These are phyloP conservation scores for Eulimnadia texana DNA, from an alignment of 1,140 invertebrate genomes.

Conservation along the genomic window DNA sequence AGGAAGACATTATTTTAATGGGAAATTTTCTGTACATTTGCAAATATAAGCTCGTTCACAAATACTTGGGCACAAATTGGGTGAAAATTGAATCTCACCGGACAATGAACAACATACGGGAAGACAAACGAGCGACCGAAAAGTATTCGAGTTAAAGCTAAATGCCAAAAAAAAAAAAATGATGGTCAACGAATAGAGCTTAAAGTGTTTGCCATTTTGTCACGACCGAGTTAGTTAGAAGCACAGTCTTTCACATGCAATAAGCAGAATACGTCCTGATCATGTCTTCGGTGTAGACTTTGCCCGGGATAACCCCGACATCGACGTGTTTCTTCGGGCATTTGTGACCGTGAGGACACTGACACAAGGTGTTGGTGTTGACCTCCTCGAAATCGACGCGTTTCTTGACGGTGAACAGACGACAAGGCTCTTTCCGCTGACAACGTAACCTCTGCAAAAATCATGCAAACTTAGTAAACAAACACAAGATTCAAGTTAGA, in stretches of 20 bases:
- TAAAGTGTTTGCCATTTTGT: too few relatives aligned
- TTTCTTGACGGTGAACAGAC: slow-evolving; percentile 71
- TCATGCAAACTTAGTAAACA: too few relatives aligned
- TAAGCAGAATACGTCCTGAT: slow-evolving; percentile 77
- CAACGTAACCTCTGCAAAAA: slow-evolving; percentile 62
- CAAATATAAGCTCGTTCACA: too few relatives aligned
- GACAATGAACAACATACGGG: too few relatives aligned
- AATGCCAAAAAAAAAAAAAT: too few relatives aligned
- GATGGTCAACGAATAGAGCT: too few relatives aligned
- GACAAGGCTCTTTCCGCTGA: slow-evolving; percentile 73
- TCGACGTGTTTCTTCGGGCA: slow-evolving; percentile 73
- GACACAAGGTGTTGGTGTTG: slow-evolving; percentile 71
- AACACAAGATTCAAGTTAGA: neutral
- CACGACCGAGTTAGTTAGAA: neutral
- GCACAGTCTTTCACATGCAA: slow-evolving; percentile 49
- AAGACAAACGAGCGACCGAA: too few relatives aligned
- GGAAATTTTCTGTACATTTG: neutral
- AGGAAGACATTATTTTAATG: too few relatives aligned
- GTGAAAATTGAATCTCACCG: too few relatives aligned
- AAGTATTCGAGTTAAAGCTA: too few relatives aligned
- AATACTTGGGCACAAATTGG: too few relatives aligned
- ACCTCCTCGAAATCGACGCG: slow-evolving; percentile 70
- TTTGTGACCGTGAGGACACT: slow-evolving; percentile 58
- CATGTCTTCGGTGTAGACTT: slow-evolving; percentile 60
- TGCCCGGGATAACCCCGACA: slow-evolving; percentile 61